Evolutionary conservation across 2,888 invertebrate species (phyloP), one percentile per base, ranked within the genome.

Genomic region (Clepsis dumicolana): DNA sequence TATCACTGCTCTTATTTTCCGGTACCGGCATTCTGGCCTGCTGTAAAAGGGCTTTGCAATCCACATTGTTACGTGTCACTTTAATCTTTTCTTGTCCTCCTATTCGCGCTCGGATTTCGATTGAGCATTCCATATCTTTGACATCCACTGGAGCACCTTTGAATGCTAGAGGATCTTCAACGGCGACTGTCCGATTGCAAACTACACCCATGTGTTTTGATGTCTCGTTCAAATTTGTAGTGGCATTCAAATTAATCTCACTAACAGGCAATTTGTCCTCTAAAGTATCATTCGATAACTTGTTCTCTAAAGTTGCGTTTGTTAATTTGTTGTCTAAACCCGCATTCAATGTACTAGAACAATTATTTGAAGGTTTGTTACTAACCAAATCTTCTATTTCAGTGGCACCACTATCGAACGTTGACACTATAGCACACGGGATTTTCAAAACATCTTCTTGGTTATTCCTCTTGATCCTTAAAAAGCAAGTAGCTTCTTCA

Each of bases 361-460:
- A 66, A 38, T 66, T 66, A 29, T 53, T 29, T 41, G 5, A 25
- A 5, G 21, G 3, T 57, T 14, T 21, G 24, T 38, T 57, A 18
- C 24, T 24, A 24, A 21, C 35, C 4, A 16, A 14, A 8, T 21
- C 57, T 7, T 21, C 7, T 24, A 32, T n/a, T 21, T 32, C 21
- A 41, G 3, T 8, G 10, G 1, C 48, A 32, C 44, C 69, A 60
- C 38, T 59, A 27, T 32, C 50, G 29, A 74, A 74, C 4, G 74
- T 74, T 4, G 74, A 73, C 8, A 74, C 74, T 24, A 73, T 74
- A 44, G 73, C 74, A 59, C 74, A 74, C 1, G 74, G 74, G 27
- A 74, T 59, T 41, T 59, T 71, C 8, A 73, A 18, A 25, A 61
- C 60, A 48, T 73, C 63, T 35, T 54, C 16, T 41, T 71, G 62